Base-by-base conservation (phyloP, 2,888 invertebrate species). In the Tenthredo distinguenda region DNA sequence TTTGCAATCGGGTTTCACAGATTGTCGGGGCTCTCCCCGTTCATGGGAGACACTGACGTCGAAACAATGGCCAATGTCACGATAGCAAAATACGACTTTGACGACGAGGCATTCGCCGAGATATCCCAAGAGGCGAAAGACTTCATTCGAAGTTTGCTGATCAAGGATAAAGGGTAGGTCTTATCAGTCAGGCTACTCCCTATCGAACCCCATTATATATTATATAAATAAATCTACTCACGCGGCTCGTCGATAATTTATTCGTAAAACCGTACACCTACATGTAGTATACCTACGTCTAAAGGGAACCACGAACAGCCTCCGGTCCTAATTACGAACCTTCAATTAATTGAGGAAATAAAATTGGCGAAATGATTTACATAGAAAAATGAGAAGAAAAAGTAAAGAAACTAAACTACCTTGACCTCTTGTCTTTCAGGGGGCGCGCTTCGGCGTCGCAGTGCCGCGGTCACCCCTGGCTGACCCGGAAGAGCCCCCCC, bases 11-110 rank as follows among this genome's bases (percentile, higher is more conserved):
- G 9, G 6, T 15, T 65, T 37, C 37, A 40, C 93, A 98, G 98
- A 89, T 94, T 99, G 90, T 99, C 99, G 50, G 99, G 99, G 6
- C 94, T 99, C 86, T 99, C 99, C 7, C 99, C 99, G 18, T 99
- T 99, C 94, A 98, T 99, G 98, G 99, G 99, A 1, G 98, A 98
- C 92, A 98, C 97, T 76, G 99, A 99, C 93, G 97, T 98, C 89
- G 99, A 99, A 94, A 99, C 99, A 10, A 98, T 99, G 97, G 98
- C 98, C n/a, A 99, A 99, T 94, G 99, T 99, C 47, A 99, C 99
- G 2, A 96, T 98, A 90, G 98, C 98, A 79, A 98, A 98, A 93
- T 99, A 98, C 94, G 99, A 99, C 94, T 99, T 98, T 94, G 99
- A 99, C 90, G 99, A 99, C 93, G 99, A 99, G 94, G 98, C 98